A percentile compares a stretch with the other conserved stretches of the same genome.
Conservation (phyloP, 2,888 invertebrate species). For the Noctua comes region DNA sequence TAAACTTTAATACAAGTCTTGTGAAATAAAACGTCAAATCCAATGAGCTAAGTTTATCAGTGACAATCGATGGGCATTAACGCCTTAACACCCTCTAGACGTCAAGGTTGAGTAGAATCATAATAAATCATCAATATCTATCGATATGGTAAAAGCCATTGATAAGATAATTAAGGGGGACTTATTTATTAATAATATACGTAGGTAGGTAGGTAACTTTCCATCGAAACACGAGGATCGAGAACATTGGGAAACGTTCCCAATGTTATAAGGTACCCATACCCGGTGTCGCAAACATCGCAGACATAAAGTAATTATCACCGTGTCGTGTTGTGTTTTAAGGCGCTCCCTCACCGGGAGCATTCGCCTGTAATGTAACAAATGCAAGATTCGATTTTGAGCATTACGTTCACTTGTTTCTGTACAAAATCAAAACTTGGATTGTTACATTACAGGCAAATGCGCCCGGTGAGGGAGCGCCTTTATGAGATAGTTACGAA, state of each 20-base stretch:
- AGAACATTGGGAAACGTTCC: neutral
- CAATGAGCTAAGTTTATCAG: constrained; percentile 11
- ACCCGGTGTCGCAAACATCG: neutral
- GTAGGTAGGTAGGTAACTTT: constrained; percentile 22
- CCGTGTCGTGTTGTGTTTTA: neutral
- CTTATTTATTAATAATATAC: constrained; percentile 19
- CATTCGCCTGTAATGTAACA: no score
- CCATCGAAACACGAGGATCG: constrained; percentile 19
- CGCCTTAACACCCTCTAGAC: constrained; percentile 15
- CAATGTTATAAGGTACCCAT: neutral
- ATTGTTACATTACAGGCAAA: no score
- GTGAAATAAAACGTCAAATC: neutral
- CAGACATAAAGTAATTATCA: neutral
- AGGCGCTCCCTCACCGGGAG: no score
- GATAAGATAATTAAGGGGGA: constrained; percentile 39
- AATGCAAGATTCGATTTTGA: no score
- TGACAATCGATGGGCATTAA: constrained; percentile 19
- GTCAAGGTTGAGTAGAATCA: constrained; percentile 45
- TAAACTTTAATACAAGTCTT: neutral
- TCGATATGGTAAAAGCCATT: constrained; percentile 32
- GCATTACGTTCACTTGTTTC: no score
- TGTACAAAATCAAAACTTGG: no score
- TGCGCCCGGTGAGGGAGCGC: no score
- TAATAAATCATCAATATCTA: constrained; percentile 24
- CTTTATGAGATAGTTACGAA: no score